Percentiles rank a stretch among this genome's conserved stretches.
Evolutionary conservation across 1,140 invertebrate species (phyloP).

Genomic region (Heliconius himera): DNA sequence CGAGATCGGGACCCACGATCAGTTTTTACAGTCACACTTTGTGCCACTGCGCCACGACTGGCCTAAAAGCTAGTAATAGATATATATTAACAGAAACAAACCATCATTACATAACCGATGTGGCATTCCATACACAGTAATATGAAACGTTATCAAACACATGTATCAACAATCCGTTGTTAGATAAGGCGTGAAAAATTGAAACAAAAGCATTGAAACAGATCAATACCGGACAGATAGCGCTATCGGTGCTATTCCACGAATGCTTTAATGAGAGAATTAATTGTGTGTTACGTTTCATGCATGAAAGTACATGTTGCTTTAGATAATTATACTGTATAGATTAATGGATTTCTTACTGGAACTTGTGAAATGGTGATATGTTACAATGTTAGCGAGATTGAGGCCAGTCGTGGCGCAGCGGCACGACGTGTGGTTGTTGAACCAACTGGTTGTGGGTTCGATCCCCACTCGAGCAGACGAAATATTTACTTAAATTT

Average conservation of each 20-base stretch:
- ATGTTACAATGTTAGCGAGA: neutral
- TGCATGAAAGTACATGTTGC: neutral
- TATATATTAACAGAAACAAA: neutral
- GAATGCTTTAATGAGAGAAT: constrained; percentile 12
- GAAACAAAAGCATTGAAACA: neutral
- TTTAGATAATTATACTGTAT: neutral
- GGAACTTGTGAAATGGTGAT: neutral
- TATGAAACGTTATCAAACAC: constrained; percentile 1
- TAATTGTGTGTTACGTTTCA: constrained; percentile 5
- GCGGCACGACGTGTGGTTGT: too few relatives aligned
- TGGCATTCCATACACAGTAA: constrained; percentile 1
- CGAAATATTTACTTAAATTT: too few relatives aligned
- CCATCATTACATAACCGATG: neutral
- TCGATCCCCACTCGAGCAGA: too few relatives aligned
- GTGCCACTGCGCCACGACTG: too few relatives aligned
- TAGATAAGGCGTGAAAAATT: constrained; percentile 11
- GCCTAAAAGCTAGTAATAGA: neutral
- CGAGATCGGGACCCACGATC: too few relatives aligned
- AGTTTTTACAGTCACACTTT: too few relatives aligned
- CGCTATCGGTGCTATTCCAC: constrained; percentile 19
- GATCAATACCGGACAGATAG: constrained; percentile 13
- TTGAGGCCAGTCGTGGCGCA: too few relatives aligned
- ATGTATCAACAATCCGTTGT: constrained; percentile 18
- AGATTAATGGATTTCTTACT: neutral
- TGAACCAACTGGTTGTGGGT: too few relatives aligned